Conservation (phyloP, 2,113 vertebrate genomes). For the Limnothrissa miodon region DNA sequence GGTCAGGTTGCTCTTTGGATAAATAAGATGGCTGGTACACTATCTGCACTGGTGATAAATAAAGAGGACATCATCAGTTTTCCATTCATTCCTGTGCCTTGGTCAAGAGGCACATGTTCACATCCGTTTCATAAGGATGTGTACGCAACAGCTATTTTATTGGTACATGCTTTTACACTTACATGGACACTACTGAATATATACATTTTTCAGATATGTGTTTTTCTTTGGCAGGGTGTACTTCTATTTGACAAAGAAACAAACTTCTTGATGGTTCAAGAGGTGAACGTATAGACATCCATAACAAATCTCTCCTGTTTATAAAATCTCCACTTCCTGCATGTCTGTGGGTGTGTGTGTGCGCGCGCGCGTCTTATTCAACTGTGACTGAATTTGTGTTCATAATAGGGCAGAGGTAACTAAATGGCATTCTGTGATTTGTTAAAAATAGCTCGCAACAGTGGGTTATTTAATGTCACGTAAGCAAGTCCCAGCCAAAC, state of each 20-base stretch:
- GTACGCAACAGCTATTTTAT: not conserved
- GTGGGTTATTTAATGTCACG: not conserved
- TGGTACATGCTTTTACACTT: not conserved
- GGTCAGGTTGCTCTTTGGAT: too few relatives aligned
- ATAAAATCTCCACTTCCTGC: constrained; percentile 22
- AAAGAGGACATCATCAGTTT: constrained; percentile 9
- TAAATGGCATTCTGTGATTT: constrained; percentile 8
- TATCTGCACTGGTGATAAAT: not conserved
- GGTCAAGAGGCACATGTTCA: not conserved
- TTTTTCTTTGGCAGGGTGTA: not conserved
- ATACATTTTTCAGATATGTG: not conserved
- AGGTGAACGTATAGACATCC: not conserved
- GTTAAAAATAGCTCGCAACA: not conserved
- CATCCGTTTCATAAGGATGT: not conserved
- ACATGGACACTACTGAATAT: not conserved
- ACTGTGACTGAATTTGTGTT: not conserved
- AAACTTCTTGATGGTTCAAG: not conserved
- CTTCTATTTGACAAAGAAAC: not conserved
- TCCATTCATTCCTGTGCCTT: not conserved
- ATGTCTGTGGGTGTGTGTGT: not conserved
- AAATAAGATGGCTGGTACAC: too few relatives aligned
- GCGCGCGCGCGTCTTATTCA: not conserved
- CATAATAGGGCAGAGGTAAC: not conserved
- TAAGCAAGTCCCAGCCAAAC: not conserved
- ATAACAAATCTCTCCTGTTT: not conserved